A percentile compares a stretch with the other conserved stretches of the same genome.
phyloP scores from a whole-genome alignment of 2,113 vertebrate genomes.

The Microcebus murinus region DNA sequence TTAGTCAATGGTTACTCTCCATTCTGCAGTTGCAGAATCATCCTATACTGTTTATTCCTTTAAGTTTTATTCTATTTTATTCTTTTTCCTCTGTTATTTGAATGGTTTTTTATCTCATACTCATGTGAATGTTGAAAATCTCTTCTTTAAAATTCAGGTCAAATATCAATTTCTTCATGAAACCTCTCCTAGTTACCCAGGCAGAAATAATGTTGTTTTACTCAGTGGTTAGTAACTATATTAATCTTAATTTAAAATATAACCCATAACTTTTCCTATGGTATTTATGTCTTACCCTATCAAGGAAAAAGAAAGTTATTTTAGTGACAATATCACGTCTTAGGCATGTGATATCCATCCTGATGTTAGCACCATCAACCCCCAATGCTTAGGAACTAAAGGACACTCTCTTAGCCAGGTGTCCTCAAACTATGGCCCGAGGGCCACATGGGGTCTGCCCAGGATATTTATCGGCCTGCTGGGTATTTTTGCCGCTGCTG shows the following conservation, averaged over 20 bases:
- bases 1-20: not conserved
- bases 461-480: too few relatives aligned
- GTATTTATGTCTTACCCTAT: not conserved
- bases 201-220: not conserved
- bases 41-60: not conserved
- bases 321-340: not conserved
- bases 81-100: not conserved
- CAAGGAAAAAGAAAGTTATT: not conserved
- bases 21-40: not conserved
- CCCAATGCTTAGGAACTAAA: not conserved
- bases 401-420: not conserved
- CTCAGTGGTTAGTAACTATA: not conserved
- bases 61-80: not conserved
- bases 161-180: not conserved
- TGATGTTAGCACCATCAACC: not conserved
- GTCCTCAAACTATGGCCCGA: too few relatives aligned
- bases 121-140: not conserved
- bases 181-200: not conserved
- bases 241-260: not conserved
- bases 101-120: not conserved
- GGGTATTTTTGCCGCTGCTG: too few relatives aligned
- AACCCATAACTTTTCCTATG: not conserved
- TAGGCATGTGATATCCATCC: not conserved
- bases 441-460: fast-evolving
- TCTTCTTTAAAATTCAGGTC: not conserved